phyloP scores from a whole-genome alignment of 2,888 invertebrate species.

The Harmothoe impar region DNA sequence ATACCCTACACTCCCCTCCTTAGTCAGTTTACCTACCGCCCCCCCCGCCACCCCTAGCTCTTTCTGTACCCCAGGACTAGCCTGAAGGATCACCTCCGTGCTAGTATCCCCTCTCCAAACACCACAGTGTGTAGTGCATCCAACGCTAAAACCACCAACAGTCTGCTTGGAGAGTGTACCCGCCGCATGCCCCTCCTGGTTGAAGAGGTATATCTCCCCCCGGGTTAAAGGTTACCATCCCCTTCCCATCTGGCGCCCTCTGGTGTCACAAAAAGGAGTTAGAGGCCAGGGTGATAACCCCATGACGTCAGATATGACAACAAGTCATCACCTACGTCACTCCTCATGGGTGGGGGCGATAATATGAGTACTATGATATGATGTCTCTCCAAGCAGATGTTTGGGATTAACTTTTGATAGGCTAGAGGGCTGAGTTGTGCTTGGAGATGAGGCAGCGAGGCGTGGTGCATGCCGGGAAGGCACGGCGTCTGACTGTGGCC shows the following conservation, averaged over 20 bases:
- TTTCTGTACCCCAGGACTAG: too few species aligned
- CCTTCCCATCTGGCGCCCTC: background rate
- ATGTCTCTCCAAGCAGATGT: background rate
- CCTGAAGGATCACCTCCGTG: too few species aligned
- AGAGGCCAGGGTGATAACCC: background rate
- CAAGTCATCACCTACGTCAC: background rate
- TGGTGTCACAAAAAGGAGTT: background rate
- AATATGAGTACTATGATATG: background rate
- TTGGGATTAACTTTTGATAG: background rate
- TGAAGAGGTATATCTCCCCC: background rate
- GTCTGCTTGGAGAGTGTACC: background rate
- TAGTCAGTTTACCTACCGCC: too few species aligned
- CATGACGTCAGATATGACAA: background rate
- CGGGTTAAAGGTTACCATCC: background rate
- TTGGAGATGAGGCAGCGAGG: background rate
- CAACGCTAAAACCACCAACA: too few species aligned
- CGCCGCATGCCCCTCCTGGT: background rate
- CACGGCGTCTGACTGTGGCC: background rate
- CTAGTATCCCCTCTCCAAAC: too few species aligned
- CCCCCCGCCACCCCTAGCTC: too few species aligned
- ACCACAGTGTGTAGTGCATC: too few species aligned
- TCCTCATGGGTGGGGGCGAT: background rate
- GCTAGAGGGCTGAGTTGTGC: background rate
- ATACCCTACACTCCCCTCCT: too few species aligned
- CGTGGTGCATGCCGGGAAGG: background rate